Conservation (phyloP, 2,797 vertebrate genomes). For the Allobates femoralis region DNA sequence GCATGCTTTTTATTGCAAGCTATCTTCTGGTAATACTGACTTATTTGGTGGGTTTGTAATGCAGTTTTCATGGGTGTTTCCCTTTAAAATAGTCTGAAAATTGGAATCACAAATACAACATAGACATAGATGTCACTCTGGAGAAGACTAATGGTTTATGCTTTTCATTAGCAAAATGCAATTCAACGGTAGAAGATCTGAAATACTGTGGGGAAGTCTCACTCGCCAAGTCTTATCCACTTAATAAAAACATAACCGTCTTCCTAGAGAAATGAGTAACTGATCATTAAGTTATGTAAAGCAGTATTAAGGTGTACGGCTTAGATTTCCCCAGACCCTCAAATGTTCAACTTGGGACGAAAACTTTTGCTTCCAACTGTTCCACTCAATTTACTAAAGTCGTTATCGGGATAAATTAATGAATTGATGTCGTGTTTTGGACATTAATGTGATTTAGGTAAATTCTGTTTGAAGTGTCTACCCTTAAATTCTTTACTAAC, state of each 20-base stretch:
- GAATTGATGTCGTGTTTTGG: not conserved
- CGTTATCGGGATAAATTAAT: not conserved
- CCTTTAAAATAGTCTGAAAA: not conserved
- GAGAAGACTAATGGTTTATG: not conserved
- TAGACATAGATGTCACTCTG: not conserved
- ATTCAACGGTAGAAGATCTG: not conserved
- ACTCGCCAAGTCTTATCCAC: not conserved
- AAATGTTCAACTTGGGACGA: slow-evolving; percentile 6
- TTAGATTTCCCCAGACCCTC: not conserved
- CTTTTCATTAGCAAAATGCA: not conserved
- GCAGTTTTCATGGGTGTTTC: not conserved
- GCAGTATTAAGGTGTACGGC: not conserved
- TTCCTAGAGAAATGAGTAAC: not conserved
- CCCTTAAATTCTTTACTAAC: not conserved
- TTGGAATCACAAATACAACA: not conserved
- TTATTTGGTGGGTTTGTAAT: no score
- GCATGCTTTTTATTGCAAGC: no score
- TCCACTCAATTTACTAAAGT: not conserved
- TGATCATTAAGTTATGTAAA: not conserved
- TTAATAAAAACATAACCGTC: not conserved
- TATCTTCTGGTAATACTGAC: no score
- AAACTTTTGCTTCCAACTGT: not conserved
- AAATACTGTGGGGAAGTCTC: not conserved
- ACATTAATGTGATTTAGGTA: slow-evolving; percentile 9
- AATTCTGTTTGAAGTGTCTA: not conserved